These are phyloP conservation scores for Nannospalax galili DNA, from an alignment of 2,113 vertebrate species.

Conservation along the genomic window DNA sequence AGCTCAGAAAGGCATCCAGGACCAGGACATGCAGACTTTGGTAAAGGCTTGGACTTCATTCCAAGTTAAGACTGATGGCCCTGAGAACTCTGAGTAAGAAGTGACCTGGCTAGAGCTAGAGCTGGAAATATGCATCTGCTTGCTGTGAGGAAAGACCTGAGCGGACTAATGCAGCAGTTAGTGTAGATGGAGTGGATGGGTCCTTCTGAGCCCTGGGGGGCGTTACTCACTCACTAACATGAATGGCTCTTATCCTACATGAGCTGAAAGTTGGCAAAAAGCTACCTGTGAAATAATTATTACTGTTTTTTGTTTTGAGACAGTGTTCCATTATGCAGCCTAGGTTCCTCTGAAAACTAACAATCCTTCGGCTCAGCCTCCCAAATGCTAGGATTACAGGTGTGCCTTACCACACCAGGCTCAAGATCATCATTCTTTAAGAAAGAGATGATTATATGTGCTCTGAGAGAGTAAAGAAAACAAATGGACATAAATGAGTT, in stretches of 20 bases:
- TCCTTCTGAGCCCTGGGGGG: background rate
- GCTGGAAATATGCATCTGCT: background rate
- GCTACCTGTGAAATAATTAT: background rate
- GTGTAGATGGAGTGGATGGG: background rate
- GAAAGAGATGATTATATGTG: background rate
- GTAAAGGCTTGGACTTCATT: background rate
- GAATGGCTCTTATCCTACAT: background rate
- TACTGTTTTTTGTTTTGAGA: background rate
- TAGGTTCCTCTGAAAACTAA: background rate
- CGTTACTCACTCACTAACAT: background rate
- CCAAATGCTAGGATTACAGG: background rate
- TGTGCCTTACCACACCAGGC: background rate
- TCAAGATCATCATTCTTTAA: background rate
- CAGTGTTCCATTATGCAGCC: background rate
- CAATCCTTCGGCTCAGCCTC: background rate
- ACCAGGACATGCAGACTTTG: background rate
- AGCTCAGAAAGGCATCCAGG: background rate
- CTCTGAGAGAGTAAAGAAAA: background rate
- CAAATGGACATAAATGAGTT: accelerated
- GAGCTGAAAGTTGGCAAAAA: background rate
- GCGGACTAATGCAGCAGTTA: accelerated
- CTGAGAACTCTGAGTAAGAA: background rate
- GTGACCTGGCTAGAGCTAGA: background rate
- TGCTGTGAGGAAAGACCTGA: background rate
- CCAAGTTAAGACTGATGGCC: background rate